These are phyloP conservation scores for Mechanitis messenoides DNA, from an alignment of 2,888 invertebrate genomes.

Conservation along the genomic window DNA sequence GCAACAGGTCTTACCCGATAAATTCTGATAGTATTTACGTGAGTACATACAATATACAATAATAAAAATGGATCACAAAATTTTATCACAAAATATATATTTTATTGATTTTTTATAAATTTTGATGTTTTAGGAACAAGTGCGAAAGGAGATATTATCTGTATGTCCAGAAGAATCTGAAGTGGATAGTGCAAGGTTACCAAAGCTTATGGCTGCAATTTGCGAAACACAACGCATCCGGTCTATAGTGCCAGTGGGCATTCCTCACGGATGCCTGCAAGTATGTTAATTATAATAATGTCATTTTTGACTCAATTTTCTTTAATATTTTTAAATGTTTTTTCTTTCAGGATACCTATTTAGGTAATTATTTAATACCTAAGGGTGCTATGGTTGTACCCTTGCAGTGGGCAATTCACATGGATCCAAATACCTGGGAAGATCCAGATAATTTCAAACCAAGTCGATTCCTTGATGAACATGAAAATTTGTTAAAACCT, in stretches of 20 bases:
- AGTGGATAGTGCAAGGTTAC: constrained; percentile 74
- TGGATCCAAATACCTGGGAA: constrained; percentile 80
- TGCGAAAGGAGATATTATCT: constrained; percentile 76
- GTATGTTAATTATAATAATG: constrained; percentile 35
- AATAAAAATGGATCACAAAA: no score
- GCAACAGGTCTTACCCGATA: no score
- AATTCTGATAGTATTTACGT: no score
- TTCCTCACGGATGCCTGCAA: constrained; percentile 85
- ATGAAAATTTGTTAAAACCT: constrained; percentile 79
- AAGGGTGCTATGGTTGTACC: constrained; percentile 86
- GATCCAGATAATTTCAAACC: constrained; percentile 83
- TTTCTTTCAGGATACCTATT: constrained; percentile 66
- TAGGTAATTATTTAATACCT: constrained; percentile 80
- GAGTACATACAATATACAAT: no score
- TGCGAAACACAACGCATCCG: constrained; percentile 87
- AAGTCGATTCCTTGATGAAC: constrained; percentile 79
- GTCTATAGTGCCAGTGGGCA: constrained; percentile 87
- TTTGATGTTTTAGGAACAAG: constrained; percentile 68
- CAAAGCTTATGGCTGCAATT: constrained; percentile 83
- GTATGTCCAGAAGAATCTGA: constrained; percentile 72
- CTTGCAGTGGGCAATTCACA: constrained; percentile 88
- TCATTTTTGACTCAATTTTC: not conserved
- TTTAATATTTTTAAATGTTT: constrained; percentile 13
- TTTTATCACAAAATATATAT: not conserved
- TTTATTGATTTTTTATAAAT: constrained; percentile 16